phyloP scores from a whole-genome alignment of 2,797 vertebrate genomes.

The Manis pentadactyla region DNA sequence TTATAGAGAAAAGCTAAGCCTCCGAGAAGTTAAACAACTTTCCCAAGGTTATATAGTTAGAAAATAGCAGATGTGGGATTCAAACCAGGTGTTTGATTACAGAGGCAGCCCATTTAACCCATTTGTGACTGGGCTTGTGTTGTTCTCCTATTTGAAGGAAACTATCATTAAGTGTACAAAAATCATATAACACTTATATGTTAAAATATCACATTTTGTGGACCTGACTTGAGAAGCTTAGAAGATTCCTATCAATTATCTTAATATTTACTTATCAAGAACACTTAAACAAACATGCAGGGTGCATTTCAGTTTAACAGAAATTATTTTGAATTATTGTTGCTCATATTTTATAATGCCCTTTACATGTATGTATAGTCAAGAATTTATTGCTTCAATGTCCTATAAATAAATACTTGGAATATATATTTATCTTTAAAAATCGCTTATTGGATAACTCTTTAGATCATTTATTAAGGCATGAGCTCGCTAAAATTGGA shows the following conservation, averaged over 20 bases:
- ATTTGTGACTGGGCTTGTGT: neutral
- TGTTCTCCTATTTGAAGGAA: neutral
- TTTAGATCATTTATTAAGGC: neutral
- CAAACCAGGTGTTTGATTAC: neutral
- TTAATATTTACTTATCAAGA: neutral
- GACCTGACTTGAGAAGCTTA: neutral
- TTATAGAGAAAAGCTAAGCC: neutral
- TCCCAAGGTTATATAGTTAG: neutral
- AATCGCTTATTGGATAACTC: neutral
- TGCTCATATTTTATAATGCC: neutral
- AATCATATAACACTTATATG: neutral
- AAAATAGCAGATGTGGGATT: neutral
- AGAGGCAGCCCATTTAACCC: neutral
- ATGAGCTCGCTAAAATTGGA: neutral
- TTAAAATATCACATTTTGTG: neutral
- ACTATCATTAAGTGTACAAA: neutral
- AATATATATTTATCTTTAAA: neutral
- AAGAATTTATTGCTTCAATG: neutral
- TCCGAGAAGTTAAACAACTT: neutral
- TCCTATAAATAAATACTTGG: neutral
- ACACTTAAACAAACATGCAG: neutral
- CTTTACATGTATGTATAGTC: neutral
- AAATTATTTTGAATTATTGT: slow-evolving; percentile 1
- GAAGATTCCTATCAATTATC: neutral
- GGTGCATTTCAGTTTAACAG: neutral